Evolutionary conservation across 2,113 vertebrate genomes (phyloP).

Genomic region (Oostethus manadensis): DNA sequence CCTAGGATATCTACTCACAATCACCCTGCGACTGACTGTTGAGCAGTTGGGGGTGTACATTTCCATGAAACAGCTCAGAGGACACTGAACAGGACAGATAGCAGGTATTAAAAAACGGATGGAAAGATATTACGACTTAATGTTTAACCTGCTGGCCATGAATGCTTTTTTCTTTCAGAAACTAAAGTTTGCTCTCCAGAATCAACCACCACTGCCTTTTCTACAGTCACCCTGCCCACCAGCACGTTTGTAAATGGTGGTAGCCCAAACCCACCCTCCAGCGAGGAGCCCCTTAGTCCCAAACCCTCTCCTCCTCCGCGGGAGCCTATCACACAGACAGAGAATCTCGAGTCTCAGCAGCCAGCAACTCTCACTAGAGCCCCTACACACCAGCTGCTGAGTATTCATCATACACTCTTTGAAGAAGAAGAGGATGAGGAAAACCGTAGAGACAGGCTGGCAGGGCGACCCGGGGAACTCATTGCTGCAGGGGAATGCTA

Average conservation of each 20-base stretch:
- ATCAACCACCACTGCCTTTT: slow-evolving; percentile 63
- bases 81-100: no score
- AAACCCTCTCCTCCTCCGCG: slow-evolving; percentile 47
- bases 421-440: slow-evolving; percentile 69
- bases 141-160: no score
- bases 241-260: slow-evolving; percentile 67
- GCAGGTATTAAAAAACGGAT: no score
- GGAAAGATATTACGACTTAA: no score
- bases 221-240: slow-evolving; percentile 63
- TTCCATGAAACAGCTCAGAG: no score
- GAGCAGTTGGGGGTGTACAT: no score
- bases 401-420: slow-evolving; percentile 72
- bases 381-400: slow-evolving; percentile 69
- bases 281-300: slow-evolving; percentile 61
- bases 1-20: no score
- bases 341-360: slow-evolving; percentile 56
- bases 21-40: no score
- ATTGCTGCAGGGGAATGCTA: slow-evolving; percentile 75
- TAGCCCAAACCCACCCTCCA: slow-evolving; percentile 64
- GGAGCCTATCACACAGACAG: slow-evolving; percentile 41
- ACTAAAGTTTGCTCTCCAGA: slow-evolving; percentile 66
- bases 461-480: slow-evolving; percentile 68
- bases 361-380: slow-evolving; percentile 54
- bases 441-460: slow-evolving; percentile 57
- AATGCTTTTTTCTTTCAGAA: slow-evolving; percentile 44